A percentile compares a stretch with the other conserved stretches of the same genome.
Conservation (phyloP, 2,113 vertebrate species). For the Actenoides hombroni region DNA sequence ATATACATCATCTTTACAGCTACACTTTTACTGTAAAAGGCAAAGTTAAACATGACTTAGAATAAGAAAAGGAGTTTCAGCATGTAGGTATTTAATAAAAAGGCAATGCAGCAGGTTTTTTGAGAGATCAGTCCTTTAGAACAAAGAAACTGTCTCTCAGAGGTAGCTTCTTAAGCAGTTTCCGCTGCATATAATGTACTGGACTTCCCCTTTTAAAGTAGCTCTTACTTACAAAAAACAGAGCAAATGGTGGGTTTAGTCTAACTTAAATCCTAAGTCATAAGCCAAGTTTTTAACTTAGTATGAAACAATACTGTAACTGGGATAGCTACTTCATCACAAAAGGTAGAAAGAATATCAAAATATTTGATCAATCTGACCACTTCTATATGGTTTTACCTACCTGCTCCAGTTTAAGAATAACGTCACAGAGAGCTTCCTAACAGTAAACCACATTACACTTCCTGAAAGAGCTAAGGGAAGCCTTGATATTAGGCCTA, state of each 20-base stretch:
- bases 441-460: not conserved
- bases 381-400: not conserved
- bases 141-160: conserved; percentile 28
- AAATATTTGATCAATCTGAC: not conserved
- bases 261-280: not conserved
- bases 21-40: not conserved
- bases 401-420: not conserved
- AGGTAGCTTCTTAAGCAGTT: conserved; percentile 32
- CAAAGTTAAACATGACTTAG: not conserved
- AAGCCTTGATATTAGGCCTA: not conserved
- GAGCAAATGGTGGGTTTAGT: not conserved
- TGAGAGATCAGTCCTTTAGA: not conserved
- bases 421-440: not conserved
- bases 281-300: not conserved
- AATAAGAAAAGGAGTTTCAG: not conserved
- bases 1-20: not conserved
- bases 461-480: not conserved
- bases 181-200: not conserved
- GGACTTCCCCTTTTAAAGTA: conserved; percentile 48
- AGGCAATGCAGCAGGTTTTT: not conserved
- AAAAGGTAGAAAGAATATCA: not conserved
- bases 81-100: not conserved
- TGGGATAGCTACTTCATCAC: not conserved
- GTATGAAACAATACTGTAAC: not conserved
- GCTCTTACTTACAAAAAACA: not conserved